These are phyloP conservation scores for Platyura marginata DNA, from an alignment of 1,140 invertebrate species.

Conservation along the genomic window DNA sequence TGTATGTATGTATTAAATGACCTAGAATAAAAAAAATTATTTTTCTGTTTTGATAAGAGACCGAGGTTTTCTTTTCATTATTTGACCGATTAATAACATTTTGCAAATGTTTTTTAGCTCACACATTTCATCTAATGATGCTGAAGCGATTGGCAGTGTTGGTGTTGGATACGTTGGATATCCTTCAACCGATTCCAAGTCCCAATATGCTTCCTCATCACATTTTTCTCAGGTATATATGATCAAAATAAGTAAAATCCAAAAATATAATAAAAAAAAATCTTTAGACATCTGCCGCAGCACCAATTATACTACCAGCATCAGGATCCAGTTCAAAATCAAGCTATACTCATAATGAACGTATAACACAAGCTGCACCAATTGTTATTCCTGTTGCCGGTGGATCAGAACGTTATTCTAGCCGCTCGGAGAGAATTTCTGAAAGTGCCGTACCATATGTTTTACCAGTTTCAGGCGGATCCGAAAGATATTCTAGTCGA, in stretches of 20 bases:
- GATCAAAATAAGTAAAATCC: too few species aligned
- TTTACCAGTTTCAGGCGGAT: conserved; percentile 6
- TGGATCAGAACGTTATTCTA: conserved; percentile 12
- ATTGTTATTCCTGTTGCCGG: conserved; percentile 8
- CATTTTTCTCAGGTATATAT: too few species aligned
- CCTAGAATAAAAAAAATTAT: too few species aligned
- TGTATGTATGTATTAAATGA: too few species aligned
- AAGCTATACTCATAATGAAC: background rate
- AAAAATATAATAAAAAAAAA: too few species aligned
- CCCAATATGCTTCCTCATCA: too few species aligned
- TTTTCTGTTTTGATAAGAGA: too few species aligned
- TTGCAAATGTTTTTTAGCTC: background rate
- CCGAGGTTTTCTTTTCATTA: too few species aligned
- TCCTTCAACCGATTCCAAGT: background rate
- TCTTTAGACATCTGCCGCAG: background rate
- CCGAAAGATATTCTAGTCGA: conserved; percentile 9
- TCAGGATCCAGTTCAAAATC: background rate
- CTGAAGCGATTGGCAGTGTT: background rate
- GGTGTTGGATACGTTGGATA: background rate
- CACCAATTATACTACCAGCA: background rate
- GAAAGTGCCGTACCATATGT: conserved; percentile 5
- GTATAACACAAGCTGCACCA: background rate
- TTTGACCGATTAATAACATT: too few species aligned
- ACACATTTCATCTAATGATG: background rate
- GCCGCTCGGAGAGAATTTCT: conserved; percentile 5